Evolutionary conservation across 2,888 invertebrate genomes (phyloP).

Genomic region (Acleris sparsana): DNA sequence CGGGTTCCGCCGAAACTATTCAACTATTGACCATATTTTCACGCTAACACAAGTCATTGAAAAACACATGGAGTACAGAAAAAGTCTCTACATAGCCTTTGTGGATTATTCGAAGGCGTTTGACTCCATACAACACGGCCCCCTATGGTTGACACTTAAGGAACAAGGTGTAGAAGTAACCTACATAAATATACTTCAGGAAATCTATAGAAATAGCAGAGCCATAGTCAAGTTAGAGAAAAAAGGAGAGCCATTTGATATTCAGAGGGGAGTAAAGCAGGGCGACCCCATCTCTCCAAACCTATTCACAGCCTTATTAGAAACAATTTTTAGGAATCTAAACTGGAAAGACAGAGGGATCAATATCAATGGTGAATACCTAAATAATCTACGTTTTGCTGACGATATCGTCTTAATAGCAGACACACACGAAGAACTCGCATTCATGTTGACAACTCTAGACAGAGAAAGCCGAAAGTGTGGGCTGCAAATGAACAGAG

Average conservation of each 20-base stretch:
- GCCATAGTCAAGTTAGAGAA: not conserved
- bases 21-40: not conserved
- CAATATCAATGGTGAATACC: not conserved
- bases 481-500: not conserved
- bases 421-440: not conserved
- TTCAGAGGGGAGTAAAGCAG: not conserved
- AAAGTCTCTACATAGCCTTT: not conserved
- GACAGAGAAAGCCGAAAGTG: not conserved
- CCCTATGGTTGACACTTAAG: not conserved
- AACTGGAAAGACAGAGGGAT: not conserved
- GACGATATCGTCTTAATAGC: not conserved
- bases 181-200: not conserved
- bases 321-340: not conserved
- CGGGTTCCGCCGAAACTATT: not conserved
- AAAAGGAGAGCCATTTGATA: not conserved
- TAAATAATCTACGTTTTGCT: conserved; percentile 1
- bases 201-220: not conserved
- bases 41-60: not conserved
- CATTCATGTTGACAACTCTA: not conserved
- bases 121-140: not conserved
- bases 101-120: not conserved
- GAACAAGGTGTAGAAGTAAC: not conserved
- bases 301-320: not conserved
- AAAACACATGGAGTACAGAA: not conserved
- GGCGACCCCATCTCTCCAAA: not conserved